Evolutionary conservation across 2,888 invertebrate species (phyloP).

Genomic region (Blomia tropicalis): DNA sequence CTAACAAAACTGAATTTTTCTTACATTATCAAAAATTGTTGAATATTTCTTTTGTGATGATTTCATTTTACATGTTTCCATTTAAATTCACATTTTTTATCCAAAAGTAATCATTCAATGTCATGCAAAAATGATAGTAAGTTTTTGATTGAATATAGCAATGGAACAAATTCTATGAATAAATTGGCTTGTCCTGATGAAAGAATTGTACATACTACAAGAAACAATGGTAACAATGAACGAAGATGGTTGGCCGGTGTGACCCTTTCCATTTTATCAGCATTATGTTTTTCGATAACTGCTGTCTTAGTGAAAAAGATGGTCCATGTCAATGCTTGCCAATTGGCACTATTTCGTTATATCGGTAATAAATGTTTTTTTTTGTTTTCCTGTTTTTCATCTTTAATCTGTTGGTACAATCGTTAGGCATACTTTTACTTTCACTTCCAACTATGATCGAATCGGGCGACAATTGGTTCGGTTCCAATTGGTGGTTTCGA

Average conservation of each 20-base stretch:
- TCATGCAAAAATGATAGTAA: too few species aligned
- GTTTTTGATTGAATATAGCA: too few species aligned
- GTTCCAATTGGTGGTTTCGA: slow-evolving; percentile 46
- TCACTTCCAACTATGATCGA: slow-evolving; percentile 73
- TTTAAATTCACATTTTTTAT: too few species aligned
- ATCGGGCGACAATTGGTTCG: slow-evolving; percentile 58
- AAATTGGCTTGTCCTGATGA: too few species aligned
- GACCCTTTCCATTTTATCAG: slow-evolving; percentile 45
- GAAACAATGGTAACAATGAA: too few species aligned
- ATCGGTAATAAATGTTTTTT: slow-evolving; percentile 44
- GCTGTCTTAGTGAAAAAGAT: slow-evolving; percentile 78
- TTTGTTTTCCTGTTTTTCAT: background rate
- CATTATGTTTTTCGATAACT: slow-evolving; percentile 72
- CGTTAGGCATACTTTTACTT: slow-evolving; percentile 58
- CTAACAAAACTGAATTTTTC: too few species aligned
- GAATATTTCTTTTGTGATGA: too few species aligned
- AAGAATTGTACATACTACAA: too few species aligned
- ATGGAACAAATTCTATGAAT: too few species aligned
- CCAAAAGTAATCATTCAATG: too few species aligned
- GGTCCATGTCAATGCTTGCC: slow-evolving; percentile 62
- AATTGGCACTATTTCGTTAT: slow-evolving; percentile 70
- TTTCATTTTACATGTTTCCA: too few species aligned
- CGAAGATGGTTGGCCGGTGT: slow-evolving; percentile 27
- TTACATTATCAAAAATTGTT: too few species aligned
- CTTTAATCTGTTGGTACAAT: background rate